A percentile compares a stretch with the other conserved stretches of the same genome.
Evolutionary conservation across 2,113 vertebrate genomes (phyloP).

Genomic region (Eira barbara): DNA sequence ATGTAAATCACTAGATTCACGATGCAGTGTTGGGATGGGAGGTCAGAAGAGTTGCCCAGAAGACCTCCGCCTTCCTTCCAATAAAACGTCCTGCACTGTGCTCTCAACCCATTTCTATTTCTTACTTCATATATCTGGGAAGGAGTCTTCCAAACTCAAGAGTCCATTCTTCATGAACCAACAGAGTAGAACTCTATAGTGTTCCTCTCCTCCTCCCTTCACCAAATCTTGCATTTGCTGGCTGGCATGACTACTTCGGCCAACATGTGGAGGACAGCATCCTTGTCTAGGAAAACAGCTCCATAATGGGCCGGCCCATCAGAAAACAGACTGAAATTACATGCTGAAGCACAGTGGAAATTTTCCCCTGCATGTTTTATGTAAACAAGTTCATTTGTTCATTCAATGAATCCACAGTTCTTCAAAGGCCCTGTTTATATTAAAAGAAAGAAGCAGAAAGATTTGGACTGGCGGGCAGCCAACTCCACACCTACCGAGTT

Average conservation of each 20-base stretch:
- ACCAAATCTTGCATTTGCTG: not conserved
- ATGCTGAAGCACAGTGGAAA: conserved; percentile 64
- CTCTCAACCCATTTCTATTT: not conserved
- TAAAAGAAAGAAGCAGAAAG: conserved; percentile 77
- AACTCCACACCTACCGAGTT: conserved; percentile 69
- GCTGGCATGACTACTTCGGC: not conserved
- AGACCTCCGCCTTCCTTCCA: not conserved
- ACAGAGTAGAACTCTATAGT: not conserved
- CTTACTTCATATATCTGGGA: not conserved
- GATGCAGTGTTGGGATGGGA: not conserved
- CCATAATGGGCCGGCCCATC: not conserved
- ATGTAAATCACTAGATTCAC: not conserved
- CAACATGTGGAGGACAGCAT: not conserved
- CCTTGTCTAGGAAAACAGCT: not conserved
- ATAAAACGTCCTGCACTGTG: fast-evolving
- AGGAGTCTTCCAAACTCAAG: not conserved
- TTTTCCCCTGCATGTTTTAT: conserved; percentile 73
- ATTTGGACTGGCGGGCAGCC: conserved; percentile 76
- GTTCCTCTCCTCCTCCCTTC: not conserved
- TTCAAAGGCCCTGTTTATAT: conserved; percentile 80
- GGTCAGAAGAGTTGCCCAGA: not conserved
- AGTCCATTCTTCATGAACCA: not conserved
- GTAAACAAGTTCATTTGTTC: conserved; percentile 79
- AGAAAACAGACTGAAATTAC: conserved; percentile 70
- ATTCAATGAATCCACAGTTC: conserved; percentile 74